A percentile compares a stretch with the other conserved stretches of the same genome.
Evolutionary conservation across 2,113 vertebrate species (phyloP).

Genomic region (Nematolebias whitei): DNA sequence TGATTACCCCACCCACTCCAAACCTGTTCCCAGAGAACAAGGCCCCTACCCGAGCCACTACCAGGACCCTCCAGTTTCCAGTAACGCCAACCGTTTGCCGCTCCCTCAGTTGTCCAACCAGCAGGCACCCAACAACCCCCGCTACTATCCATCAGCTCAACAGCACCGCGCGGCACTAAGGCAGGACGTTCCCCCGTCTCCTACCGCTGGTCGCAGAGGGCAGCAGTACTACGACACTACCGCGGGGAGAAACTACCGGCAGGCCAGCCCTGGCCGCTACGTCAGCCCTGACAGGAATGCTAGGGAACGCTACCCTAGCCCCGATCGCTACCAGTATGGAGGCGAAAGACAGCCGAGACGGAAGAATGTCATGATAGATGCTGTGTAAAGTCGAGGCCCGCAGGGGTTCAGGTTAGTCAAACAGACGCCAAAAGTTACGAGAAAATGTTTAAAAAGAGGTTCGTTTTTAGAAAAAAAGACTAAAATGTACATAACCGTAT

Average conservation of each 20-base stretch:
- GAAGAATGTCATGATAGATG: conserved; percentile 90
- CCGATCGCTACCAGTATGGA: conserved; percentile 41
- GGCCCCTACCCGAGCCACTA: conserved; percentile 30
- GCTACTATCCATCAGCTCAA: conserved; percentile 67
- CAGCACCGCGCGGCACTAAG: conserved; percentile 80
- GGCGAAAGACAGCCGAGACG: conserved; percentile 81
- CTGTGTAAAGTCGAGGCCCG: conserved; percentile 79
- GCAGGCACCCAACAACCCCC: conserved; percentile 65
- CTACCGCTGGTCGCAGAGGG: conserved; percentile 65
- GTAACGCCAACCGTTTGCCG: conserved; percentile 21
- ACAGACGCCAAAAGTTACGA: not conserved
- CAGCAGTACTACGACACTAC: conserved; percentile 69
- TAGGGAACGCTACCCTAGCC: conserved; percentile 40
- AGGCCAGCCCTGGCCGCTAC: conserved; percentile 73
- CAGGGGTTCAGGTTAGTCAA: not conserved
- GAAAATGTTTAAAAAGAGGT: not conserved
- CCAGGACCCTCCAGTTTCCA: conserved; percentile 37
- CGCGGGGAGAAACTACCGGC: conserved; percentile 59
- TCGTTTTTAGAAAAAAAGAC: not conserved
- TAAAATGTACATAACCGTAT: not conserved
- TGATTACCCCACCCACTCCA: conserved; percentile 64
- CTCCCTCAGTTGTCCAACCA: conserved; percentile 63
- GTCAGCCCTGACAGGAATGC: conserved; percentile 19
- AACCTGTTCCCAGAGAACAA: conserved; percentile 42
- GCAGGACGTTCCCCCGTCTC: conserved; percentile 86